These are phyloP conservation scores for Bibio marci DNA, from an alignment of 2,888 invertebrate species.

Conservation along the genomic window DNA sequence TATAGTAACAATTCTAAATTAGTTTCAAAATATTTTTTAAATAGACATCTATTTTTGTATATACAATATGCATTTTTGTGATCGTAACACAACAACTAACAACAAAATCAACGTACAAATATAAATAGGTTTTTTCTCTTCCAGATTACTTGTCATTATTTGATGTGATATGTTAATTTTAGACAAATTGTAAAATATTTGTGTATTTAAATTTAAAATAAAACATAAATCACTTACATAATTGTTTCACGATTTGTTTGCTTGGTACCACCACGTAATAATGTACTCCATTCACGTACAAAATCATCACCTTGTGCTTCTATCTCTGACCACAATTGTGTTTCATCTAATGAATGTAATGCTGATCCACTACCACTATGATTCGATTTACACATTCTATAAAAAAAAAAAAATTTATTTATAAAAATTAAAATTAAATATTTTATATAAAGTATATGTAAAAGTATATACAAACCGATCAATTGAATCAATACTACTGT, in stretches of 20 bases:
- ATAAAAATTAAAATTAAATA: too few species aligned
- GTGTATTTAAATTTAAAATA: too few species aligned
- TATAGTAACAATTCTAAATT: too few species aligned
- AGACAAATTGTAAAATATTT: too few species aligned
- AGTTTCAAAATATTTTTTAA: too few species aligned
- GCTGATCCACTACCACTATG: slow-evolving; percentile 30
- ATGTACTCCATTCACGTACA: slow-evolving; percentile 36
- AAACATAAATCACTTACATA: slow-evolving; percentile 15
- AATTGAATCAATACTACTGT: slow-evolving; percentile 29
- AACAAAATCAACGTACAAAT: too few species aligned
- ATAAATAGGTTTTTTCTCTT: too few species aligned
- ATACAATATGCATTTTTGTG: too few species aligned
- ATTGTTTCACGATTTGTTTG: slow-evolving; percentile 22
- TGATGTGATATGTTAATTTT: too few species aligned
- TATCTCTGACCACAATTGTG: slow-evolving; percentile 31
- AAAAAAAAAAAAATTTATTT: slow-evolving; percentile 1
- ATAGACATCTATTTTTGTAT: too few species aligned
- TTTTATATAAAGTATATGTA: not conserved
- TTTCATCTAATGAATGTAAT: slow-evolving; percentile 36
- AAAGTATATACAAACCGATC: slow-evolving; percentile 17
- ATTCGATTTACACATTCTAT: slow-evolving; percentile 20
- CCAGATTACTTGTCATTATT: too few species aligned
- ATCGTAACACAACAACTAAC: too few species aligned
- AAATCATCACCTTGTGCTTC: slow-evolving; percentile 33
- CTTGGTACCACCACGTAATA: slow-evolving; percentile 28